Percentiles rank a stretch among this genome's conserved stretches.
phyloP scores from a whole-genome alignment of 2,888 invertebrate genomes.

The Tricholauxania praeusta region DNA sequence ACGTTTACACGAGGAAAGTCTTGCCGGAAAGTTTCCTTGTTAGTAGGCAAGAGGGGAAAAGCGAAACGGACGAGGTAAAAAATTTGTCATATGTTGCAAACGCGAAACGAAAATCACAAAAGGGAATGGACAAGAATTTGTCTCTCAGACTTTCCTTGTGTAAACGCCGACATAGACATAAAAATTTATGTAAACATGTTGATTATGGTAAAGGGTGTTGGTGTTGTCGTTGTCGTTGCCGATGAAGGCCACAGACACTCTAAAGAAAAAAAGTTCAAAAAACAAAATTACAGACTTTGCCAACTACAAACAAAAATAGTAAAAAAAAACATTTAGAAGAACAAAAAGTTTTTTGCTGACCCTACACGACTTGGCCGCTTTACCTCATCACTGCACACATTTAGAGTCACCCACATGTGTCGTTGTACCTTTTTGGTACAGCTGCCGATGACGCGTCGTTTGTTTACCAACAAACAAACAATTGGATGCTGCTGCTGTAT shows the following conservation, averaged over 20 bases:
- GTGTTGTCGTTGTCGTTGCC: background rate
- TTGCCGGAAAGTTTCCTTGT: too few relatives aligned
- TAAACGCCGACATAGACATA: too few relatives aligned
- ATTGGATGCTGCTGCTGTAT: background rate
- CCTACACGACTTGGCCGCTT: too few relatives aligned
- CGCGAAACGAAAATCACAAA: too few relatives aligned
- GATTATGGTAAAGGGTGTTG: background rate
- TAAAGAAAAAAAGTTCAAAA: background rate
- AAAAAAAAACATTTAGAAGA: background rate
- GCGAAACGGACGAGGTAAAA: too few relatives aligned
- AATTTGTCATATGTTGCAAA: too few relatives aligned
- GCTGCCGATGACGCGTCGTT: conserved; percentile 3
- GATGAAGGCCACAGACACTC: background rate
- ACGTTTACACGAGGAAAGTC: too few relatives aligned
- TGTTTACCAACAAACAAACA: conserved; percentile 15
- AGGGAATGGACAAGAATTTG: too few relatives aligned
- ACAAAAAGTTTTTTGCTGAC: background rate
- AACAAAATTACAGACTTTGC: background rate
- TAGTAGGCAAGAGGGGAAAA: too few relatives aligned
- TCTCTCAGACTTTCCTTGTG: too few relatives aligned
- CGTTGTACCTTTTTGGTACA: background rate
- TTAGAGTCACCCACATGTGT: background rate
- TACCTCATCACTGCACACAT: too few relatives aligned
- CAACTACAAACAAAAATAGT: background rate
- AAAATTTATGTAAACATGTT: background rate